phyloP scores from a whole-genome alignment of 2,797 vertebrate genomes.

The Enteromius trimaculatus region DNA sequence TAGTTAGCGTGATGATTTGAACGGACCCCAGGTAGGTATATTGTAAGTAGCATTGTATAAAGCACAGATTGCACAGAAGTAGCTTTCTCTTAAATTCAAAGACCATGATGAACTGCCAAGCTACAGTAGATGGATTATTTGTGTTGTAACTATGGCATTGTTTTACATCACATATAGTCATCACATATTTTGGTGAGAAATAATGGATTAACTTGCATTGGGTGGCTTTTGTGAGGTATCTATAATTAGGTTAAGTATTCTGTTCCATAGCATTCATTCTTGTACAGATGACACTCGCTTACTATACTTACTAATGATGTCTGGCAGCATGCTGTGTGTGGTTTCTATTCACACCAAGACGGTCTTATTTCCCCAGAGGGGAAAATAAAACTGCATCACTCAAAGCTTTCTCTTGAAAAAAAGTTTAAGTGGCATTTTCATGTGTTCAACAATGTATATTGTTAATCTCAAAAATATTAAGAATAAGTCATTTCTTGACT shows the following conservation, averaged over 20 bases:
- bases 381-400: not conserved
- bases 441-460: not conserved
- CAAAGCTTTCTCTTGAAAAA: not conserved
- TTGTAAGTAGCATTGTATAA: not conserved
- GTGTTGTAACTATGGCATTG: constrained; percentile 16
- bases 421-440: not conserved
- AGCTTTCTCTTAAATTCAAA: not conserved
- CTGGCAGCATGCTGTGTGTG: not conserved
- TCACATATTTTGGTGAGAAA: not conserved
- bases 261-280: constrained; percentile 24
- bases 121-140: not conserved
- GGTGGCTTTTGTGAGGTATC: constrained; percentile 1
- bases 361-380: not conserved
- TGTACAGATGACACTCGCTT: constrained; percentile 15
- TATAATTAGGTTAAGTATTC: constrained; percentile 8
- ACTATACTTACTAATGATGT: constrained; percentile 31
- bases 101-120: not conserved
- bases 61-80: not conserved
- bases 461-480: no score
- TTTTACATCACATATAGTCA: constrained; percentile 5
- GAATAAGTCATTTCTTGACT: no score
- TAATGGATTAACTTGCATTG: constrained; percentile 1
- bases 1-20: no score
- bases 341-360: not conserved
- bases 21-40: not conserved